Conservation (phyloP, 2,888 invertebrate species). For the Oligia latruncula region DNA sequence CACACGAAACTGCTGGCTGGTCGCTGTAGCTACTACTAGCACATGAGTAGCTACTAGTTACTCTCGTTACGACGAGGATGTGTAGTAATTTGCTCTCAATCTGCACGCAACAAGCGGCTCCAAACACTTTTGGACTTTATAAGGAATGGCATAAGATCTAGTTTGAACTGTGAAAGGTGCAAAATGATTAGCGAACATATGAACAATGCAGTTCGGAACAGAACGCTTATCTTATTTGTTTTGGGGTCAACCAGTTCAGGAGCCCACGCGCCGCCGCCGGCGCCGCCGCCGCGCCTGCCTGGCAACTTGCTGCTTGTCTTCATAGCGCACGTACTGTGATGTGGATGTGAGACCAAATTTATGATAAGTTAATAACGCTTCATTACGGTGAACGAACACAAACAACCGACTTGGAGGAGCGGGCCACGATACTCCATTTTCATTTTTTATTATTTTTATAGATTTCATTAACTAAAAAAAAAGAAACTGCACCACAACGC, state of each 20-base stretch:
- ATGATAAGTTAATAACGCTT: not conserved
- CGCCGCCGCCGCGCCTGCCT: not conserved
- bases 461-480: not conserved
- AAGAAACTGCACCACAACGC: no score
- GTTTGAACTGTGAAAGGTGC: conserved; percentile 18
- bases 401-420: not conserved
- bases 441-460: not conserved
- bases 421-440: conserved; percentile 15
- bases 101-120: not conserved
- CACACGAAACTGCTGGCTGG: not conserved
- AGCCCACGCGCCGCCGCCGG: conserved; percentile 43
- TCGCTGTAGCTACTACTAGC: conserved; percentile 8
- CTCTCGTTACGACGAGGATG: conserved; percentile 49
- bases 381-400: conserved; percentile 6
- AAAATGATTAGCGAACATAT: conserved; percentile 40
- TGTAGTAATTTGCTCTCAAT: conserved; percentile 48
- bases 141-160: conserved; percentile 32
- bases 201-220: conserved; percentile 66
- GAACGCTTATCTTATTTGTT: conserved; percentile 73
- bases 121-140: conserved; percentile 33
- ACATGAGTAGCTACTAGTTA: conserved; percentile 16
- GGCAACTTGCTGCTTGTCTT: conserved; percentile 20
- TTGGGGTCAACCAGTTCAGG: conserved; percentile 73
- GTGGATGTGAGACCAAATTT: conserved; percentile 6
- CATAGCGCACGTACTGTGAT: not conserved